Percentiles rank a stretch among this genome's conserved stretches.
Conservation (phyloP, 2,113 vertebrate genomes). For the Ciconia maguari region DNA sequence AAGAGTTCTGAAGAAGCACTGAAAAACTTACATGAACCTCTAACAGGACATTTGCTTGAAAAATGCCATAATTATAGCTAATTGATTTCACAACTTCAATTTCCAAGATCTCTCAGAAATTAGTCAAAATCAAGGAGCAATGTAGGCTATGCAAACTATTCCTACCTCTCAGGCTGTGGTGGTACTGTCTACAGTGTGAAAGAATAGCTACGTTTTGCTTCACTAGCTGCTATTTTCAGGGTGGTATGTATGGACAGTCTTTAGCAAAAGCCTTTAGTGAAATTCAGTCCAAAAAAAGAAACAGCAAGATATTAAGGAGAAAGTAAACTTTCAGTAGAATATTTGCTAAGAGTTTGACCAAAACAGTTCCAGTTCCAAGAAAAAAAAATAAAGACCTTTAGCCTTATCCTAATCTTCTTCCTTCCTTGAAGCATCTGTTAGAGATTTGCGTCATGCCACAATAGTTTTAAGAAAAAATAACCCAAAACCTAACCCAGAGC, state of each 20-base stretch:
- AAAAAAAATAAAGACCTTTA: conserved; percentile 24
- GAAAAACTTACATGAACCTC: neutral
- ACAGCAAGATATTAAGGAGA: conserved; percentile 4
- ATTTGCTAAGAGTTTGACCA: conserved; percentile 9
- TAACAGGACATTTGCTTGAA: neutral
- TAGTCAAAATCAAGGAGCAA: neutral
- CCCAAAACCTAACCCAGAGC: neutral
- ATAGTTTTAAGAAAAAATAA: conserved; percentile 25
- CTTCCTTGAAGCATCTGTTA: conserved; percentile 58
- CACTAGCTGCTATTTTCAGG: neutral
- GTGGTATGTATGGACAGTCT: neutral
- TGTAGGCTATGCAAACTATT: neutral
- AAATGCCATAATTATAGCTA: neutral
- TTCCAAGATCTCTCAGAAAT: neutral
- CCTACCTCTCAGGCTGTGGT: neutral
- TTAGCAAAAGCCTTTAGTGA: neutral
- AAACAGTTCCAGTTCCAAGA: conserved; percentile 15
- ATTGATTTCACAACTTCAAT: neutral
- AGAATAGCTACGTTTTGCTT: neutral
- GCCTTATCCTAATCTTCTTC: conserved; percentile 39
- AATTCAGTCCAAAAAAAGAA: conserved; percentile 18
- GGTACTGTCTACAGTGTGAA: neutral
- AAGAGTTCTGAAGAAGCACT: neutral
- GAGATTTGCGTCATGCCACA: conserved; percentile 46
- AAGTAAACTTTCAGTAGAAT: conserved; percentile 28